phyloP scores from a whole-genome alignment of 1,140 invertebrate species.

The Penaeus vannamei region DNA sequence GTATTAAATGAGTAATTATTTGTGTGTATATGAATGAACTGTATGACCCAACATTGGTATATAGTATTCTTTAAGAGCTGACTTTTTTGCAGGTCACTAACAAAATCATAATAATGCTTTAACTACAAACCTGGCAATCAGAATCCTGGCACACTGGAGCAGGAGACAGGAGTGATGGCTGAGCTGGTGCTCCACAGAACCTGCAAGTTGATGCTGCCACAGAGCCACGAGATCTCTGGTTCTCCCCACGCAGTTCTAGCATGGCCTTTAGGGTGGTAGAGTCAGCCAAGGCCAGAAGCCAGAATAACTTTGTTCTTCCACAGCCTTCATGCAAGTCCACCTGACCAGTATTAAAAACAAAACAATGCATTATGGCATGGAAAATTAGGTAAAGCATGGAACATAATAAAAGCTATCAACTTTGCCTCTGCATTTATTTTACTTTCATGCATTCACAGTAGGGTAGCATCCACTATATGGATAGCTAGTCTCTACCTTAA shows the following conservation, averaged over 20 bases:
- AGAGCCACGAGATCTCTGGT: conserved; percentile 72
- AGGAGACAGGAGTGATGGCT: conserved; percentile 87
- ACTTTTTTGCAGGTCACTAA: too few relatives aligned
- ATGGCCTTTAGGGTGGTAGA: conserved; percentile 89
- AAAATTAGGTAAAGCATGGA: neutral
- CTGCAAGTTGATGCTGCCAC: conserved; percentile 81
- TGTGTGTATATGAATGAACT: too few relatives aligned
- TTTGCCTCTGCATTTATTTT: too few relatives aligned
- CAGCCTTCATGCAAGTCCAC: conserved; percentile 97
- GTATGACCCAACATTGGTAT: too few relatives aligned
- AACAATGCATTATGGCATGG: neutral
- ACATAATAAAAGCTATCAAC: neutral
- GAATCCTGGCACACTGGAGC: conserved; percentile 94
- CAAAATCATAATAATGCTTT: neutral
- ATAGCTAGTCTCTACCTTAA: conserved; percentile 70
- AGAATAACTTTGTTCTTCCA: conserved; percentile 94
- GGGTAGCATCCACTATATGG: too few relatives aligned
- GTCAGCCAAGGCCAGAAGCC: conserved; percentile 93
- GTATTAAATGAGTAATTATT: conserved; percentile 20
- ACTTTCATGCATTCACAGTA: too few relatives aligned
- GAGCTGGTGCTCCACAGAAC: conserved; percentile 90
- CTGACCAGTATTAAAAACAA: conserved; percentile 73
- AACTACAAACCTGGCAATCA: conserved; percentile 81
- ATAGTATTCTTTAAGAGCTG: too few relatives aligned
- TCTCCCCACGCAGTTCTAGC: conserved; percentile 91